Base-by-base conservation (phyloP, 2,797 vertebrate genomes). In the Jordanella pulchra region DNA sequence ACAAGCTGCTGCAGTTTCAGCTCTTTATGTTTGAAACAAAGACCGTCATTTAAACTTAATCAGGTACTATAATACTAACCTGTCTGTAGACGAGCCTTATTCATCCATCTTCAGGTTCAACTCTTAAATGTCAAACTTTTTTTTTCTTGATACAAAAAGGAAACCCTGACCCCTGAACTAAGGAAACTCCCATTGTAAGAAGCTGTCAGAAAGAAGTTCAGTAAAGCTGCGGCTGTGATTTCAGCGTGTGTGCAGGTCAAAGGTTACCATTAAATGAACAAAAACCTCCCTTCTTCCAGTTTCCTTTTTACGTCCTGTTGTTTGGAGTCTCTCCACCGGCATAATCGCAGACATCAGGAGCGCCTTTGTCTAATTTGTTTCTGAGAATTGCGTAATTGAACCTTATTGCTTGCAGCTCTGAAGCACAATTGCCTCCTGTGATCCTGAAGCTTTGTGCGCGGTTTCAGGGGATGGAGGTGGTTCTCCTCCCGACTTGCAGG, bases 381-480 rank as follows among this genome's bases (percentile, higher is more conserved):
- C 86, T 70, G 47, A 82, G 77, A 89, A 86, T 89, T 85, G 79
- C 47, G 54, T 90, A 89, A 89, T 89, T 89, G 77, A 74, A 75
- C 75, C 61, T 91, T 76, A 88, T 86, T 88, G 83, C 84, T 84
- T 76, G 78, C 78, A 85, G 86, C 72, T 85, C 68, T 7, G 61
- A 67, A 79, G 90, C 45, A 92, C 90, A 93, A 91, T 92, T 30
- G 72, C 82, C 83, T 82, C 83, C 90, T 91, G 81, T 92, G 84
- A 89, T 89, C 85, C 71, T 2, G n/a, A 28, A 77, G 66, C 39
- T 21, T 80, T 50, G 64, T 71, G 73, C 50, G 18, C 25, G 27
- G 60, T 32, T 42, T 61, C 2, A 0, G 3, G 61, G 15, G 42
- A 1, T 0, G 50, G 60, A 63, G 66, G 73, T 76, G 76, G 73